These are phyloP conservation scores for Notiomystis cincta DNA, from an alignment of 2,113 vertebrate species.

Conservation along the genomic window DNA sequence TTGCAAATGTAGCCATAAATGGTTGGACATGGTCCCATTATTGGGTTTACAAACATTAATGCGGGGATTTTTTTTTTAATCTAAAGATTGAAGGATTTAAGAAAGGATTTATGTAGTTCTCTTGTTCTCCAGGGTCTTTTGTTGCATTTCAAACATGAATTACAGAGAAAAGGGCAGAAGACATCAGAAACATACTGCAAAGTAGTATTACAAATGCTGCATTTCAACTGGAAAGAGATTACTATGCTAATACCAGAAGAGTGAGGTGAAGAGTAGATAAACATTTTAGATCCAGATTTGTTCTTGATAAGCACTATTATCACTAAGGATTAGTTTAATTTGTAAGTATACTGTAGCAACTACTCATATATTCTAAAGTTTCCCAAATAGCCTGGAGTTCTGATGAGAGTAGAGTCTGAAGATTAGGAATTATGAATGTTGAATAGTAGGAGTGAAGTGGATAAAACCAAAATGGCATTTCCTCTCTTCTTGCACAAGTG, in stretches of 20 bases:
- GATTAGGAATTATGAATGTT: background rate
- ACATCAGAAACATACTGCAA: background rate
- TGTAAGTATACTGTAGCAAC: background rate
- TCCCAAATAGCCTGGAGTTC: background rate
- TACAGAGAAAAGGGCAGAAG: conserved; percentile 11
- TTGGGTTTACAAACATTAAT: conserved; percentile 51
- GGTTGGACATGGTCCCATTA: conserved; percentile 42
- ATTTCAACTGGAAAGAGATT: conserved; percentile 35
- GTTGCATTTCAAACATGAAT: conserved; percentile 30
- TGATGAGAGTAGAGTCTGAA: background rate
- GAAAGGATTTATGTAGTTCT: conserved; percentile 43
- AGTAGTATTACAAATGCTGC: background rate
- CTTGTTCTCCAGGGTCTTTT: conserved; percentile 45
- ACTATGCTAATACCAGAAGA: background rate
- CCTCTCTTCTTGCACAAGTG: background rate
- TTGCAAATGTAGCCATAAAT: conserved; percentile 39
- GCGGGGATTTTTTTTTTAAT: conserved; percentile 22
- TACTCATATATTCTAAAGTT: background rate
- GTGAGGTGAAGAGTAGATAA: background rate
- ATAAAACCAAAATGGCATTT: background rate
- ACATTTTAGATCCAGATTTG: conserved; percentile 26
- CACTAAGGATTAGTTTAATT: conserved; percentile 23
- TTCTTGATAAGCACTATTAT: background rate
- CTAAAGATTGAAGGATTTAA: conserved; percentile 53
- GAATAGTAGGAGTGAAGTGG: background rate